Base-by-base conservation (phyloP, 2,888 invertebrate species). In the Clistopyga incitator region DNA sequence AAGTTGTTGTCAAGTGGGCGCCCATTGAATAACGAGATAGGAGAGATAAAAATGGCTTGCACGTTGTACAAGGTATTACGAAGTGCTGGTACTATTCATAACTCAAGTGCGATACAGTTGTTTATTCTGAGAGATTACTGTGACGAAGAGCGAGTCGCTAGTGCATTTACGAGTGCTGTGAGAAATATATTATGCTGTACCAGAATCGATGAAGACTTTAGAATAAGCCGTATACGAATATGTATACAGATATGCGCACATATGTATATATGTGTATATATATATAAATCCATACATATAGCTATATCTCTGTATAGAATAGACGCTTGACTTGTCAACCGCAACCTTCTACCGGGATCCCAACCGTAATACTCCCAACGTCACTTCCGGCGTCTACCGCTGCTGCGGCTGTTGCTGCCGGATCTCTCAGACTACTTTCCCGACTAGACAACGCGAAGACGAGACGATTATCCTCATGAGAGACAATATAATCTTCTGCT, bases 321-420 rank as follows among this genome's bases (percentile, higher is more conserved):
- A 84, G 88, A 90, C 92, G 92, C 92, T 90, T 92, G 92, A 90
- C 88, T 89, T 92, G 89, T 90, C 92, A 92, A 91, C 90, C 92
- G 91, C 88, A 89, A 91, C 90, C 88, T 88, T 87, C 88, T 87
- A 85, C 88, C 85, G 87, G 88, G 88, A 89, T 87, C 87, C 86
- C 88, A 88, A 89, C 89, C 88, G 89, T 90, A 90, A 90, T 89
- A 87, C 86, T 86, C 76, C 84, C 90, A 90, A 91, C 91, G 90
- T 92, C 92, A 91, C 83, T 91, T 92, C 92, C 92, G 90, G 84
- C 86, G 84, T 86, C 87, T 87, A 84, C 81, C 75, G 23, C 29
- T 74, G 47, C 29, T 42, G 74, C n/a, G n/a, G n/a, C 74, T 56
- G 45, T n/a, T 18, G 45, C 38, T 64, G 45, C 59, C 34, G 64